These are phyloP conservation scores for Dione juno DNA, from an alignment of 2,888 invertebrate species.

Conservation along the genomic window DNA sequence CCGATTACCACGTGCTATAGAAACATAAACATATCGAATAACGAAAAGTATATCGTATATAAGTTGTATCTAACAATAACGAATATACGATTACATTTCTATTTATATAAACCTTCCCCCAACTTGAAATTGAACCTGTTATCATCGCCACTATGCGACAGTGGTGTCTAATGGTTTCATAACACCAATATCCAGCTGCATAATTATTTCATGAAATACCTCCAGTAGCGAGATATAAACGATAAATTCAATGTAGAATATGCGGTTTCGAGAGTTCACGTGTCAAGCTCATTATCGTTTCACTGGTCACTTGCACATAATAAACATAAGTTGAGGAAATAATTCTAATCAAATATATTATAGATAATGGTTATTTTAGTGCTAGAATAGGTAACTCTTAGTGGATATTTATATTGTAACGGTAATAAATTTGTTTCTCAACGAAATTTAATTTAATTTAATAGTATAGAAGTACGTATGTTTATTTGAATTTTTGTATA, in stretches of 20 bases:
- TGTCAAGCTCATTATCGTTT: conserved; percentile 46
- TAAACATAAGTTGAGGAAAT: conserved; percentile 18
- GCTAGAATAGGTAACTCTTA: background rate
- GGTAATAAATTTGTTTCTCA: too few relatives aligned
- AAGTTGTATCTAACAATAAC: background rate
- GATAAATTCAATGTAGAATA: conserved; percentile 43
- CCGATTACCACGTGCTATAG: too few relatives aligned
- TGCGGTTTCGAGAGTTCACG: conserved; percentile 42
- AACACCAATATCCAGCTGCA: conserved; percentile 16
- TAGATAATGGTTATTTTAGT: conserved; percentile 15
- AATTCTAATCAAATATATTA: conserved; percentile 21
- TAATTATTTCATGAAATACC: conserved; percentile 45
- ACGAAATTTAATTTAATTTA: too few relatives aligned
- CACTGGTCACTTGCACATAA: conserved; percentile 23
- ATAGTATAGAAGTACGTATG: too few relatives aligned
- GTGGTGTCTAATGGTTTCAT: background rate
- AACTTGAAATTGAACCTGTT: background rate
- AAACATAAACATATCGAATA: too few relatives aligned
- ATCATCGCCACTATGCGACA: background rate
- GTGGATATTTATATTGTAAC: background rate
- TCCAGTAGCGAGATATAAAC: conserved; percentile 43
- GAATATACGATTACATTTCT: background rate
- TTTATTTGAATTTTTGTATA: too few relatives aligned
- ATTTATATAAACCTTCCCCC: background rate
- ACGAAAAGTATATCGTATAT: too few relatives aligned